Base-by-base conservation (phyloP, 1,140 invertebrate species). In the Drosophila arizonae region DNA sequence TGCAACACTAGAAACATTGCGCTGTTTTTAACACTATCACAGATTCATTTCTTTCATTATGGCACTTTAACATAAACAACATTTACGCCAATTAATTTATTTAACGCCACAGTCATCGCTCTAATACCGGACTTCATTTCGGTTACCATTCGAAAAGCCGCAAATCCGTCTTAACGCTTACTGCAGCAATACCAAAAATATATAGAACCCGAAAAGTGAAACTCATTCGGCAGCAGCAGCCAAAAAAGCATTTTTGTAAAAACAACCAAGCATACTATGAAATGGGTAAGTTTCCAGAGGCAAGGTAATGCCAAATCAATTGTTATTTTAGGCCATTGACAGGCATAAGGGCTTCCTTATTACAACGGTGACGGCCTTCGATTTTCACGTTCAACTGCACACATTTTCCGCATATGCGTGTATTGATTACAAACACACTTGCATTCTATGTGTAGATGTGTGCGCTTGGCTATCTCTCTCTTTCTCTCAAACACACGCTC, bases 271-370 rank as follows among this genome's bases (percentile, higher is more conserved):
- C 26, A 72, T 72, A 82, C 57, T 69, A 85, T 86, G 81, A 86
- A 86, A 86, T 86, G 81, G 81, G 81, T 86, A 86, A 86, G 81
- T 73, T 63, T 62, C 24, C 21, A 48, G 26, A 63, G n/a, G 17
- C 33, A 56, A 57, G 5, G 4, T 15, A 36, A 28, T 57, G 26
- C 10, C n/a, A 30, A 60, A 21, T 13, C 13, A 21, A 15, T 33
- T 58, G 26, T 21, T 21, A 41, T 54, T 64, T 52, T 30, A 36
- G 10, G 30, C 50, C 45, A 33, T 28, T 26, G 13, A 30, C 64
- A 46, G 45, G 17, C 33, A 33, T 28, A 58, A 50, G 64, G 64
- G 55, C 36, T 30, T 51, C 36, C 17, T 30, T 36, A 24, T 65
- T 24, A 1, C 30, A 48, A 24, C 30, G 45, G 28, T 50, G 56